Evolutionary conservation across 2,888 invertebrate species (phyloP).

Genomic region (Drosophila tripunctata): DNA sequence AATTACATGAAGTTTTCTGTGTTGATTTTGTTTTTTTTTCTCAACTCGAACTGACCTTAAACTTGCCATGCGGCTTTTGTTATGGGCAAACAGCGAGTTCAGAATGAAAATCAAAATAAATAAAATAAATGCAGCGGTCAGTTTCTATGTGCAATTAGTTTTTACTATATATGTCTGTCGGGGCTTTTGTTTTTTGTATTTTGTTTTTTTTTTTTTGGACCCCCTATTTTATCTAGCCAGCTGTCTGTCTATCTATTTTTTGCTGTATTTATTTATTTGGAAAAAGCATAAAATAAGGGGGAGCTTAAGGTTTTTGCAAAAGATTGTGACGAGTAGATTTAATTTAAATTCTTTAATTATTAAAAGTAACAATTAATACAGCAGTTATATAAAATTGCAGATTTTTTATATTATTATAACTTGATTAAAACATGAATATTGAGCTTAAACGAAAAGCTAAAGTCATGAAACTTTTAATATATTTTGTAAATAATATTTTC

Average conservation of each 20-base stretch:
- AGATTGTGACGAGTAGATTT: background rate
- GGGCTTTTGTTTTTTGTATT: background rate
- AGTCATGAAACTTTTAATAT: no score
- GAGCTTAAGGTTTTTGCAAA: background rate
- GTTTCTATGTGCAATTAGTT: constrained; percentile 74
- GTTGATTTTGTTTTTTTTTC: constrained; percentile 1
- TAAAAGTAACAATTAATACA: no score
- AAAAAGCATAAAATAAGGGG: background rate
- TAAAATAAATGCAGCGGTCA: constrained; percentile 65
- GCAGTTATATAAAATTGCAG: no score
- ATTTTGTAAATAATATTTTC: no score
- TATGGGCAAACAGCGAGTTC: constrained; percentile 52
- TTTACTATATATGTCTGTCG: constrained; percentile 61
- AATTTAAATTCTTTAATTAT: no score
- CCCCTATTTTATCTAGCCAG: constrained; percentile 17
- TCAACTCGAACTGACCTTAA: constrained; percentile 70
- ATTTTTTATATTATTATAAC: no score
- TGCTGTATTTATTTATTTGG: constrained; percentile 11
- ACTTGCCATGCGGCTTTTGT: constrained; percentile 75
- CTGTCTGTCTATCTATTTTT: constrained; percentile 16
- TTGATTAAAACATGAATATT: no score
- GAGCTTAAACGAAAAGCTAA: no score
- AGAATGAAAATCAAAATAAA: constrained; percentile 35
- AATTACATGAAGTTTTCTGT: constrained; percentile 43
- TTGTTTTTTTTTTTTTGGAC: background rate